Percentiles rank a stretch among this genome's conserved stretches.
Conservation (phyloP, 2,888 invertebrate species). For the Cordilura impudica region DNA sequence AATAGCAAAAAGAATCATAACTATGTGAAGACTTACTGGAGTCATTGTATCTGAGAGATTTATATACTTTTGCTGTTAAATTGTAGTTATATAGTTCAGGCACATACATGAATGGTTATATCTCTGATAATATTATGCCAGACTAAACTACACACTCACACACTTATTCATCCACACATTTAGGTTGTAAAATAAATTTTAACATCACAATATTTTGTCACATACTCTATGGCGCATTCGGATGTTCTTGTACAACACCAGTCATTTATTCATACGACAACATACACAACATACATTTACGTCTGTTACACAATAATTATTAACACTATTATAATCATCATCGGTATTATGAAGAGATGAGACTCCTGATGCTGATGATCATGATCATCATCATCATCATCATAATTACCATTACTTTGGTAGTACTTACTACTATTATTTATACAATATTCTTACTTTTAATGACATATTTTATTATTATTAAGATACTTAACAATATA, state of each 20-base stretch:
- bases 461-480: slow-evolving; percentile 51
- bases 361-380: neutral
- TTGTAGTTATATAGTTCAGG: neutral
- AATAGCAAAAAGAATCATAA: too few relatives aligned
- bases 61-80: too few relatives aligned
- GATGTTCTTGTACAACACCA: neutral
- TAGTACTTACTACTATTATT: slow-evolving; percentile 27
- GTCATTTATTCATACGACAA: neutral
- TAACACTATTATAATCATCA: slow-evolving; percentile 53
- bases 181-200: slow-evolving; percentile 45
- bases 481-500: slow-evolving; percentile 54
- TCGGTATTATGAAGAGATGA: slow-evolving; percentile 36
- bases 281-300: slow-evolving; percentile 27
- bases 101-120: neutral
- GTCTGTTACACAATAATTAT: slow-evolving; percentile 38
- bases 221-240: slow-evolving; percentile 26
- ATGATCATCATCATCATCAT: slow-evolving; percentile 28
- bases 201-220: slow-evolving; percentile 52
- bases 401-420: neutral
- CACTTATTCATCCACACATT: neutral
- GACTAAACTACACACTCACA: neutral
- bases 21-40: too few relatives aligned
- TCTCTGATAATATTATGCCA: neutral
- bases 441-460: slow-evolving; percentile 39
- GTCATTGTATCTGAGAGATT: too few relatives aligned